A percentile compares a stretch with the other conserved stretches of the same genome.
phyloP scores from a whole-genome alignment of 2,888 invertebrate species.

The Leptopilina syphax region DNA sequence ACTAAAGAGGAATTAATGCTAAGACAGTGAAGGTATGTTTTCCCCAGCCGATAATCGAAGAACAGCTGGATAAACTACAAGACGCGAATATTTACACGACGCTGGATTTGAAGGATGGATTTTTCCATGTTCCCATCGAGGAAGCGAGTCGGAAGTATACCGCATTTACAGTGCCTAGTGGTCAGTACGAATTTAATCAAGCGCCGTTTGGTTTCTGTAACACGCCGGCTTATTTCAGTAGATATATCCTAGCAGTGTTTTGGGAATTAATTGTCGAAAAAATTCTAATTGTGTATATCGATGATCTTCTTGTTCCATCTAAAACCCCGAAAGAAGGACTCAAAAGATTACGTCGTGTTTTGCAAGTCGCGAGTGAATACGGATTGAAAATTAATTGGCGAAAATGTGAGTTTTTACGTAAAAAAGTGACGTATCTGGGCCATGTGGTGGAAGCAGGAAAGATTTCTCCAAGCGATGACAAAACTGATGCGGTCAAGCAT shows the following conservation, averaged over 20 bases:
- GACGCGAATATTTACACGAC: constrained; percentile 27
- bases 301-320: constrained; percentile 48
- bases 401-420: constrained; percentile 54
- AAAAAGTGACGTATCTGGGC: constrained; percentile 50
- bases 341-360: constrained; percentile 44
- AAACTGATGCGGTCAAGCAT: constrained; percentile 48
- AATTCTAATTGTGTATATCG: constrained; percentile 40
- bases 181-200: too few relatives aligned
- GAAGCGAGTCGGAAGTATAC: constrained; percentile 9
- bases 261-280: background rate
- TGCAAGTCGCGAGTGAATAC: constrained; percentile 48
- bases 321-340: constrained; percentile 33
- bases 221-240: constrained; percentile 40
- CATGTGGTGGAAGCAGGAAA: constrained; percentile 45
- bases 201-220: too few relatives aligned
- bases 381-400: constrained; percentile 55
- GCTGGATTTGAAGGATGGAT: constrained; percentile 24
- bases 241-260: constrained; percentile 38
- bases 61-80: constrained; percentile 40
- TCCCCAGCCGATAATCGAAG: constrained; percentile 44
- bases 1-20: background rate
- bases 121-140: constrained; percentile 13
- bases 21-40: background rate
- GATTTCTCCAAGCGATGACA: constrained; percentile 47
- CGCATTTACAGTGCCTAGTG: too few relatives aligned